phyloP scores from a whole-genome alignment of 2,113 vertebrate genomes.

The Ondatra zibethicus region DNA sequence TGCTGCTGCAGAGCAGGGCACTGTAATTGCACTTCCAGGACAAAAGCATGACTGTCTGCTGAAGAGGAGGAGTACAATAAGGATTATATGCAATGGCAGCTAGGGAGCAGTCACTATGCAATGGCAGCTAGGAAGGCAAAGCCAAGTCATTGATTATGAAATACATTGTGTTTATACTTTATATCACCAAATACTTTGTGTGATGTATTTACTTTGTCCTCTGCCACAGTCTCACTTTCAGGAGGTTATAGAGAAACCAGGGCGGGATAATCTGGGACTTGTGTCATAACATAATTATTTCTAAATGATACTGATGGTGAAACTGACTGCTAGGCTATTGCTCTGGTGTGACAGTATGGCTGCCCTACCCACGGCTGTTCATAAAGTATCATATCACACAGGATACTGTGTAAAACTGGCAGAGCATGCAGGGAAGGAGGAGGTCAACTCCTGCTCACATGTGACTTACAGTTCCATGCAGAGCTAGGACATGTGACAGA shows the following conservation, averaged over 20 bases:
- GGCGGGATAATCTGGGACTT: background rate
- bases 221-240: background rate
- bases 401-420: background rate
- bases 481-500: background rate
- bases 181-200: background rate
- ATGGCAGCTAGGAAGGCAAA: background rate
- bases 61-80: background rate
- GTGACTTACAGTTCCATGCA: background rate
- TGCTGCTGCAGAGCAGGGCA: background rate
- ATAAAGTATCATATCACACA: accelerated
- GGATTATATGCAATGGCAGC: too few species aligned
- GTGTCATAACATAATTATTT: background rate
- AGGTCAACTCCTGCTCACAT: background rate
- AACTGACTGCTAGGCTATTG: background rate
- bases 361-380: background rate
- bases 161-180: background rate
- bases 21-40: accelerated
- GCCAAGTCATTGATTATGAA: background rate
- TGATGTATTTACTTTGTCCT: background rate
- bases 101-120: background rate
- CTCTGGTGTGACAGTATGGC: background rate
- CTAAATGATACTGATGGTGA: background rate
- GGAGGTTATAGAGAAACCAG: background rate
- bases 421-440: background rate
- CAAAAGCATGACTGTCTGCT: background rate